Percentiles rank a stretch among this genome's conserved stretches.
phyloP scores from a whole-genome alignment of 1,140 invertebrate species.

The Cherax destructor region DNA sequence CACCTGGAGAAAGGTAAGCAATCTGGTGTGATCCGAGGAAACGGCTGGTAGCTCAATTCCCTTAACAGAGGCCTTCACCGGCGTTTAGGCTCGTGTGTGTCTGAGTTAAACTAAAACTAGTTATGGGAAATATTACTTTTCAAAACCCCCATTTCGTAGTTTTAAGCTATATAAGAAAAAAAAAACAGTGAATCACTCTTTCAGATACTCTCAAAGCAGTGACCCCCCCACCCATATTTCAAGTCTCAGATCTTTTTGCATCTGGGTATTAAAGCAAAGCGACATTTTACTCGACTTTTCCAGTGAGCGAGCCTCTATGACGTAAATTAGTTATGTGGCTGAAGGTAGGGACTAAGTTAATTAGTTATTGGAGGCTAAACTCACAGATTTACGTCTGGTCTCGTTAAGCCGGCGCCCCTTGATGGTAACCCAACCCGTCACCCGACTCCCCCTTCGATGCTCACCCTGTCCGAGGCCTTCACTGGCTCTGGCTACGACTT shows the following conservation, averaged over 20 bases:
- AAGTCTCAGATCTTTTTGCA: neutral
- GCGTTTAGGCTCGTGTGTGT: no score
- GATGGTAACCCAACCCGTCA: conserved; percentile 65
- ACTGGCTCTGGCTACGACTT: conserved; percentile 39
- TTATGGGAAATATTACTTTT: no score
- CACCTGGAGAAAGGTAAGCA: no score
- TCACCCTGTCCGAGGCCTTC: conserved; percentile 18
- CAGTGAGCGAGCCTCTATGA: conserved; percentile 46
- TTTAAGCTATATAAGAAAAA: no score
- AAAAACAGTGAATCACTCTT: no score
- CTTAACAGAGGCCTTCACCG: no score
- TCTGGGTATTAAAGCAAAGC: neutral
- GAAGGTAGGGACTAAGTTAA: conserved; percentile 40
- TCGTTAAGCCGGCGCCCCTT: conserved; percentile 53
- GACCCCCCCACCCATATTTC: no score
- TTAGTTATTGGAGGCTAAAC: conserved; percentile 69
- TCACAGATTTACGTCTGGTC: conserved; percentile 67
- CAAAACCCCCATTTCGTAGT: no score
- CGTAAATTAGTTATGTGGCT: conserved; percentile 60
- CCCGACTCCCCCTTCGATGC: conserved; percentile 42
- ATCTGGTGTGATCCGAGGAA: no score
- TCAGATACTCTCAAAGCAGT: no score
- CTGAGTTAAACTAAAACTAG: no score
- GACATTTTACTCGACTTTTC: conserved; percentile 7
- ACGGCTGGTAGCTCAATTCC: no score